Evolutionary conservation across 2,888 invertebrate genomes (phyloP).

Genomic region (Scaptomyza flava): DNA sequence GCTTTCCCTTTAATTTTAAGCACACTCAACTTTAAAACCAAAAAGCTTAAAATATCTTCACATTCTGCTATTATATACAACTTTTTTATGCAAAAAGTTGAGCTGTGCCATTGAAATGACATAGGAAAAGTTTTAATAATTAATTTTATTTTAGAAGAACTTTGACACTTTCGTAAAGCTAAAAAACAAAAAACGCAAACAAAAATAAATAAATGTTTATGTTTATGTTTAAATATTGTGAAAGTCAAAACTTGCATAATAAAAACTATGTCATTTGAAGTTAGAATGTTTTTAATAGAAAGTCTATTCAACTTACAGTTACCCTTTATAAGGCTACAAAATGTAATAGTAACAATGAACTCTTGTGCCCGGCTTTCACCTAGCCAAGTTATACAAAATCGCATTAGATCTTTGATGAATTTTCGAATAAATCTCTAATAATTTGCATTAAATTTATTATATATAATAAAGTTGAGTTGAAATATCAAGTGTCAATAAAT

Average conservation of each 20-base stretch:
- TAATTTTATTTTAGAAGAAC: not conserved
- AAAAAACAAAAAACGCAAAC: not conserved
- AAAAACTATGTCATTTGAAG: not conserved
- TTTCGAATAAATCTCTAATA: no score
- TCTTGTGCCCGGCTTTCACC: no score
- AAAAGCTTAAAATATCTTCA: not conserved
- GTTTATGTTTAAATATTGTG: not conserved
- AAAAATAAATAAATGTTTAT: constrained; percentile 1
- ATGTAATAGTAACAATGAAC: no score
- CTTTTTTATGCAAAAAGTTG: not conserved
- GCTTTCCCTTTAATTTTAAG: no score
- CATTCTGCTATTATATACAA: not conserved
- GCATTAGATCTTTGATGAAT: no score
- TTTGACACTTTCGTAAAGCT: not conserved
- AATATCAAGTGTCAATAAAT: no score
- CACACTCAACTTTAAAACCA: not conserved
- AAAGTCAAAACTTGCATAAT: constrained; percentile 8
- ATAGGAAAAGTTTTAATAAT: not conserved
- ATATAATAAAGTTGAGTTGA: no score
- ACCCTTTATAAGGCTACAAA: not conserved
- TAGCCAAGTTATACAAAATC: no score
- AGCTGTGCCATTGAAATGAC: not conserved
- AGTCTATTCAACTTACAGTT: not conserved
- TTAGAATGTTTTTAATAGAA: not conserved
- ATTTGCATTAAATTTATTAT: no score